Evolutionary conservation across 1,140 invertebrate species (phyloP), one percentile per base, ranked within the genome.

Genomic region (Scaptodrosophila lebanonensis): DNA sequence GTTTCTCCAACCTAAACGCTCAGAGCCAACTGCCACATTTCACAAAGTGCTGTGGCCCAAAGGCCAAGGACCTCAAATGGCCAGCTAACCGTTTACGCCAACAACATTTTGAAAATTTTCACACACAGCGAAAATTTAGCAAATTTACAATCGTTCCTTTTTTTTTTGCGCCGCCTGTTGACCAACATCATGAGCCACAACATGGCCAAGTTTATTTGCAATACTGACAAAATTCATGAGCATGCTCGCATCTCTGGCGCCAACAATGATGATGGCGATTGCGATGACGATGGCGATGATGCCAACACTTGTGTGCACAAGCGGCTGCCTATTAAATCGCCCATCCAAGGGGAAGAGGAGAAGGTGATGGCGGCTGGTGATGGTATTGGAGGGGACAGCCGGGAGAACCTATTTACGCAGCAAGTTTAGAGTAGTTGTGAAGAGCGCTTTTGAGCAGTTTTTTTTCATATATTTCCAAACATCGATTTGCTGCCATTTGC

Each of bases 271-370:
- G 15, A 53, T 51, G 56, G 45, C 35, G 58, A 73, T 53, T 52
- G 47, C 27, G 9, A 58, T 49, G 50, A 45, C 60, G 63, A 61
- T 67, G 67, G 64, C 59, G 38, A 53, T 51, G 59, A 61, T 77
- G 72, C 60, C 64, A 77, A 65, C 73, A 72, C n/a, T n/a, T 79
- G 72, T 79, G 68, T 65, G 68, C 58, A 66, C 66, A 76, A 66
- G 60, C 65, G 42, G n/a, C 9, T 35, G 57, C 54, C 64, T 57
- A 66, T 77, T 66, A 63, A 67, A 62, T 79, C 35, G 45, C 52
- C 11, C 13, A 22, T 27, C n/a, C n/a, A 36, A 7, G 13, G 5
- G 35, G 4, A 17, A 44, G 9, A 20, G 42, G 20, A 13, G 17
- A 2, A 17, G 51, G 38, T 52, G 51, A 38, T 36, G 47, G 9